phyloP scores from a whole-genome alignment of 1,140 invertebrate species.

The Drosophila pseudoananassae region DNA sequence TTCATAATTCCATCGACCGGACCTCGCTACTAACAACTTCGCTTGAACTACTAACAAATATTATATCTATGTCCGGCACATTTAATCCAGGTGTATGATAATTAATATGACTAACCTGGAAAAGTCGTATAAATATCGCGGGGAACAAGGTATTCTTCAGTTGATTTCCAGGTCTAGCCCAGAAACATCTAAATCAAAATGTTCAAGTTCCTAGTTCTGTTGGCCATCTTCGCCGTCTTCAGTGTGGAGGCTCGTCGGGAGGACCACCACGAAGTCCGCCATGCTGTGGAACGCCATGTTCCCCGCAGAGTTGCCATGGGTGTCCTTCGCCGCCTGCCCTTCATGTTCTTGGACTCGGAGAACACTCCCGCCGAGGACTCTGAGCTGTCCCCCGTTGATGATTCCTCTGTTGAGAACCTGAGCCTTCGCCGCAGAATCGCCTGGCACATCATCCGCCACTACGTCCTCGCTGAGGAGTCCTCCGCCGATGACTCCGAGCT shows the following conservation, averaged over 20 bases:
- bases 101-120: too few species aligned
- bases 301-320: neutral
- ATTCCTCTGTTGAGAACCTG: neutral
- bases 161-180: neutral
- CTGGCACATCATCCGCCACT: neutral
- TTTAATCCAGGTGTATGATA: neutral
- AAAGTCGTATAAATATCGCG: neutral
- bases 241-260: neutral
- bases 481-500: neutral
- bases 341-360: neutral
- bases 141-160: neutral
- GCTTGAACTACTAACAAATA: too few species aligned
- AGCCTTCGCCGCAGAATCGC: neutral
- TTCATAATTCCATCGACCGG: too few species aligned
- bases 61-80: too few species aligned
- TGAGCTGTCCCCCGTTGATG: neutral
- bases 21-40: too few species aligned
- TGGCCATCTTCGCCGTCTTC: neutral
- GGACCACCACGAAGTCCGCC: neutral
- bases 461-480: neutral
- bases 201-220: neutral
- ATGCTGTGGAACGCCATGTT: neutral
- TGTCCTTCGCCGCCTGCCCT: neutral
- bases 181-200: slow-evolving; percentile 1
- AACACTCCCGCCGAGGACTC: neutral